Conservation (phyloP, 2,113 vertebrate genomes). For the Alces alces region DNA sequence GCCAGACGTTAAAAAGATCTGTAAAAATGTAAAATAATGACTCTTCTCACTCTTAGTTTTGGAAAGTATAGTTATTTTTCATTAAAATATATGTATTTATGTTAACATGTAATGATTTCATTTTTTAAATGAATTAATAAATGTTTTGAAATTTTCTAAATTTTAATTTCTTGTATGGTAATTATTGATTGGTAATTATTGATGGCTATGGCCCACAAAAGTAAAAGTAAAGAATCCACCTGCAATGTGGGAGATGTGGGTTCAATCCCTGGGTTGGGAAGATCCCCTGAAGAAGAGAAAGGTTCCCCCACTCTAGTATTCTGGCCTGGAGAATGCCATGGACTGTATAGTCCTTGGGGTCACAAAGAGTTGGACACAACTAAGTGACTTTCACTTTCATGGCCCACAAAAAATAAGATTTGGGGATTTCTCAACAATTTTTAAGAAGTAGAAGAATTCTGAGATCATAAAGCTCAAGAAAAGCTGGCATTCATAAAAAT, state of each 20-base stretch:
- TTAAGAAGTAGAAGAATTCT: neutral
- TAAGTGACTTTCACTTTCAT: neutral
- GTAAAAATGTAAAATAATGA: neutral
- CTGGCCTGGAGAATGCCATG: neutral
- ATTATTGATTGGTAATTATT: conserved; percentile 7
- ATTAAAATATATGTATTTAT: conserved; percentile 25
- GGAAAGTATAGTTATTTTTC: neutral
- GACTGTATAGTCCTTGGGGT: neutral
- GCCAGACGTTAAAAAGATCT: neutral
- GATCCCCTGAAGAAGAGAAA: neutral
- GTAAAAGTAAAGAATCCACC: neutral
- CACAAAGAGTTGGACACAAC: neutral
- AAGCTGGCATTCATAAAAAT: neutral
- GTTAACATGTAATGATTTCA: neutral
- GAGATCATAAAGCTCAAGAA: neutral
- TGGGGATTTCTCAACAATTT: neutral
- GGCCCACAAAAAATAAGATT: neutral
- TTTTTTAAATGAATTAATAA: conserved; percentile 6
- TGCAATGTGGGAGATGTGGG: neutral
- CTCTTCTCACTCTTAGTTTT: neutral
- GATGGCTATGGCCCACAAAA: neutral
- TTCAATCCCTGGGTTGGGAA: neutral
- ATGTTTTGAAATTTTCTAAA: neutral
- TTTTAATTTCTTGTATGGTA: neutral
- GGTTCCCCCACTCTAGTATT: neutral